phyloP scores from a whole-genome alignment of 1,140 invertebrate genomes.

The Drosophila elegans region DNA sequence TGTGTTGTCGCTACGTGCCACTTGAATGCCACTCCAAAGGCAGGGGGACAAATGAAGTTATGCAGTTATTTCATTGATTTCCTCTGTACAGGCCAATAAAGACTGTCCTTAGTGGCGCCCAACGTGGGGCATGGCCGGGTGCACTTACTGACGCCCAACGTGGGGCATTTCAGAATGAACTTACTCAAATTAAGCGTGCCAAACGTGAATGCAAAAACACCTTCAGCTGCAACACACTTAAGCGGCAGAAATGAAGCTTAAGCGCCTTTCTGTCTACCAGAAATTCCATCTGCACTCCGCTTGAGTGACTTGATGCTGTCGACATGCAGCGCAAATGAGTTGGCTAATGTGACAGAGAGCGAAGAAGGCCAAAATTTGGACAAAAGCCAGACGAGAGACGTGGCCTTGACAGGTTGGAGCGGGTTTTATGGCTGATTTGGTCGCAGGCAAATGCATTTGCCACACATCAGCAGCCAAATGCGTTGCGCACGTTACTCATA shows the following conservation, averaged over 20 bases:
- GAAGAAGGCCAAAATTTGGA: constrained; percentile 26
- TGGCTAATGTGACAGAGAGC: constrained; percentile 39
- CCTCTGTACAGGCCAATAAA: constrained; percentile 49
- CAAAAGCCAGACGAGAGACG: constrained; percentile 20
- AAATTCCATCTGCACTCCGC: constrained; percentile 17
- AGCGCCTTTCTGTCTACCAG: constrained; percentile 4
- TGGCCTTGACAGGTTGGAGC: constrained; percentile 52
- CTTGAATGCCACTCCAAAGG: constrained; percentile 40
- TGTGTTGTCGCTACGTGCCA: constrained; percentile 63
- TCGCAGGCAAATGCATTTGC: constrained; percentile 50
- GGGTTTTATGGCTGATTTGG: constrained; percentile 69
- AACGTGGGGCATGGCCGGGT: constrained; percentile 1
- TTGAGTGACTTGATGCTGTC: constrained; percentile 35
- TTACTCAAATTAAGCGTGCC: constrained; percentile 65
- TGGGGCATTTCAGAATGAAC: constrained; percentile 34
- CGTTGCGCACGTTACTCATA: constrained; percentile 56
- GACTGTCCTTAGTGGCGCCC: constrained; percentile 31
- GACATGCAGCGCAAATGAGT: constrained; percentile 51
- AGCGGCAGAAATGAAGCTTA: constrained; percentile 9
- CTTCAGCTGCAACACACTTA: constrained; percentile 26
- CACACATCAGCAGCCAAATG: constrained; percentile 49
- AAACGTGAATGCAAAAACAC: constrained; percentile 6
- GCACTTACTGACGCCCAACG: constrained; percentile 38
- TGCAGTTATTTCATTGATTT: constrained; percentile 76
- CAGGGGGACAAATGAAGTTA: constrained; percentile 65